Evolutionary conservation across 2,797 vertebrate genomes (phyloP).

Genomic region (Liparis tanakae): DNA sequence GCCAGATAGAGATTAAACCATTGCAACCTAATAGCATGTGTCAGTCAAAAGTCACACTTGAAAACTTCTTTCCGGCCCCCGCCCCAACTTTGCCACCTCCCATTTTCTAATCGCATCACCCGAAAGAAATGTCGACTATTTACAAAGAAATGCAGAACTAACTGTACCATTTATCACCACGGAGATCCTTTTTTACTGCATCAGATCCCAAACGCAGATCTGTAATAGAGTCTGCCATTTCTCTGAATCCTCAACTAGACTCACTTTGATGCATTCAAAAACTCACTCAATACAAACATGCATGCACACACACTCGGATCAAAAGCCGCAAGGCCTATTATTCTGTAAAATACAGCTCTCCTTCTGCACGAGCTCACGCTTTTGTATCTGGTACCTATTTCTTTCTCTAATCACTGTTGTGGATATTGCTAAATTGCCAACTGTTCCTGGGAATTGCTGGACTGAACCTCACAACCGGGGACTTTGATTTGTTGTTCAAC

Average conservation of each 20-base stretch:
- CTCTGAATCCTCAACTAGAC: conserved; percentile 38
- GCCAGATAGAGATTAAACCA: conserved; percentile 77
- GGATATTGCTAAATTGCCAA: conserved; percentile 59
- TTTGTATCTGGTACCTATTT: conserved; percentile 60
- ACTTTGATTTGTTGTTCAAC: conserved; percentile 74
- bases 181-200: conserved; percentile 19
- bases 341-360: conserved; percentile 48
- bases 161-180: background rate
- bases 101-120: conserved; percentile 40
- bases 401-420: conserved; percentile 73
- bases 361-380: conserved; percentile 38
- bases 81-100: conserved; percentile 7
- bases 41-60: conserved; percentile 72
- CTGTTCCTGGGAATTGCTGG: conserved; percentile 60
- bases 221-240: conserved; percentile 45
- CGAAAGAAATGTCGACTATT: conserved; percentile 27
- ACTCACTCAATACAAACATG: conserved; percentile 30
- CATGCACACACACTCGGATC: conserved; percentile 48
- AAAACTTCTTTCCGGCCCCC: conserved; percentile 22
- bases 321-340: conserved; percentile 51
- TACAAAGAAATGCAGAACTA: conserved; percentile 22
- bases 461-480: conserved; percentile 41
- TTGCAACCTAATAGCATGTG: conserved; percentile 75
- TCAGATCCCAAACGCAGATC: conserved; percentile 25
- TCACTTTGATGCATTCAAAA: conserved; percentile 40